Evolutionary conservation across 2,888 invertebrate genomes (phyloP), one percentile per base, ranked within the genome.

Genomic region (Baccha elongata): DNA sequence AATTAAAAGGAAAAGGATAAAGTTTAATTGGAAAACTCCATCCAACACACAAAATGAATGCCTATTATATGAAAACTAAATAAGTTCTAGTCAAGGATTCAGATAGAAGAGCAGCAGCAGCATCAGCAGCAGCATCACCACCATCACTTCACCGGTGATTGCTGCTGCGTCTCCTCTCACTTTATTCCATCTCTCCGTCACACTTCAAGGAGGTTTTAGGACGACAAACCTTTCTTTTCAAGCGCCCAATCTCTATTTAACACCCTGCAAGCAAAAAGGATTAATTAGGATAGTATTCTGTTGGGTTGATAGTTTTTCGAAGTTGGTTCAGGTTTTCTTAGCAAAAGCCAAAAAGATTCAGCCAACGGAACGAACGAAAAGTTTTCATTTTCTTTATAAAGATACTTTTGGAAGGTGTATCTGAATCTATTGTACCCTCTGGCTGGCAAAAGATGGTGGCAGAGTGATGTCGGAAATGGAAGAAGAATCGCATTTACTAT

Each of bases 1-100:
- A 90, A 89, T 90, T 90, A 89, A 89, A 83, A 88, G 87, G 88
- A 89, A 88, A 89, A 90, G 89, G 90, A 90, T 90, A 89, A 90
- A 90, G 90, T 90, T 90, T 90, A 90, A 90, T 90, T 90, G 90
- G 90, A 90, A 90, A 90, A 90, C 89, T 90, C 85, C 55, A 76
- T 73, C 76, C 85, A 73, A 80, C 84, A 81, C 67, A 75, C 80
- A 71, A 84, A 80, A 85, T 83, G 83, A 83, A 83, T 83, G 83
- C 83, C 83, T 83, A 83, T 83, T 83, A 83, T 83, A 83, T 83
- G 78, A 83, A 83, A 83, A 83, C 78, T 83, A 83, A 83, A 83
- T 83, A 83, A 83, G 83, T 83, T 78, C 78, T 78, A 78, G 62
- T 78, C 83, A 78, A 83, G 83, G 73, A 78, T 78, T 83, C 72